Conservation (phyloP, 2,113 vertebrate genomes). For the Solea senegalensis region DNA sequence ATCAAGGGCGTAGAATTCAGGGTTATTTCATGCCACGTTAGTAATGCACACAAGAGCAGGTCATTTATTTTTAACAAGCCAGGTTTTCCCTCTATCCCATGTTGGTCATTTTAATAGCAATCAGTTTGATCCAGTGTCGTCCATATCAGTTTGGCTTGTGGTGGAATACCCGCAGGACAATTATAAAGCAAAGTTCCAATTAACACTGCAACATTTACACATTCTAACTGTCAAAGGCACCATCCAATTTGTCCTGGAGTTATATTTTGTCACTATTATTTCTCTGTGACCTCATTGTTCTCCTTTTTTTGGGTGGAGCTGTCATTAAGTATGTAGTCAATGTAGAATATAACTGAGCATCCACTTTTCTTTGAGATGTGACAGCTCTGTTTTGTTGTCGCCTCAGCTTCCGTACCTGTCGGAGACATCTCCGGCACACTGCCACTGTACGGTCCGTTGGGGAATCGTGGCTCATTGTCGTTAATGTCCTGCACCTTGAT, state of each 20-base stretch:
- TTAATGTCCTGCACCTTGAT: constrained; percentile 98
- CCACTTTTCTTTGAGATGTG: too few species aligned
- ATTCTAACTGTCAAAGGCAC: neutral
- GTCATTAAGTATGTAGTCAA: neutral
- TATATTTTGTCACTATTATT: neutral
- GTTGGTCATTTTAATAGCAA: too few species aligned
- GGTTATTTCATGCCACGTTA: too few species aligned
- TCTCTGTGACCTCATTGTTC: neutral
- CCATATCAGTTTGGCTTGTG: neutral
- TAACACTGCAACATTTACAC: neutral
- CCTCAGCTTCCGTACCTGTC: constrained; percentile 78
- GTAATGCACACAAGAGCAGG: too few species aligned
- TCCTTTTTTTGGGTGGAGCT: neutral
- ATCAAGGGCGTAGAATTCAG: too few species aligned
- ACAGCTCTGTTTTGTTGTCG: too few species aligned
- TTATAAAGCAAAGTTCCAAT: neutral
- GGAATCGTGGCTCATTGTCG: constrained; percentile 93
- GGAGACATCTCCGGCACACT: constrained; percentile 96
- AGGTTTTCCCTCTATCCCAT: too few species aligned
- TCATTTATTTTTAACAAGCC: neutral
- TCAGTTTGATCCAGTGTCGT: neutral
- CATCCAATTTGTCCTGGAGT: neutral
- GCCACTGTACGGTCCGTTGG: constrained; percentile 89
- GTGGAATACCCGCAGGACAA: neutral
- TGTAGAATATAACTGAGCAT: neutral